These are phyloP conservation scores for Tubiluchus corallicola DNA, from an alignment of 2,888 invertebrate genomes.

Conservation along the genomic window DNA sequence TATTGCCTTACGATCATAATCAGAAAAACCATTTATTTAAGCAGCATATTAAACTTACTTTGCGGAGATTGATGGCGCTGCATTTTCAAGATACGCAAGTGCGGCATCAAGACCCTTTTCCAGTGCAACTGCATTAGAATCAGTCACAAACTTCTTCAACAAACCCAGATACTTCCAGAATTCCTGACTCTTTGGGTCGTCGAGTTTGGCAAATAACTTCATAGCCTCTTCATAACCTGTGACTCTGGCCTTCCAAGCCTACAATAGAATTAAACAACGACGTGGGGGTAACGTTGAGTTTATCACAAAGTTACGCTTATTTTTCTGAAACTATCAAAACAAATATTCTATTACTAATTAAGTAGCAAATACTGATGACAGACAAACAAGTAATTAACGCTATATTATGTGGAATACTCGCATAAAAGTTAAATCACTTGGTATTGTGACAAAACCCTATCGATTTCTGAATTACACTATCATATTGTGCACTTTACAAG, in stretches of 20 bases:
- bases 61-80: constrained; percentile 33
- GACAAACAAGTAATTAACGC: too few relatives aligned
- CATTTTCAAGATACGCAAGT: constrained; percentile 73
- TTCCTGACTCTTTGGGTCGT: constrained; percentile 81
- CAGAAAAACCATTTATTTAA: too few relatives aligned
- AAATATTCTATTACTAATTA: too few relatives aligned
- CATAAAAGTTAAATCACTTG: too few relatives aligned
- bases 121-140: constrained; percentile 84
- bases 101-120: constrained; percentile 87
- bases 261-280: constrained; percentile 14
- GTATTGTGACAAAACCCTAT: too few relatives aligned
- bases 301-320: too few relatives aligned
- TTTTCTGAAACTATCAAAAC: too few relatives aligned
- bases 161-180: constrained; percentile 76
- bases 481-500: too few relatives aligned
- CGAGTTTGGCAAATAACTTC: constrained; percentile 64
- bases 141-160: constrained; percentile 80
- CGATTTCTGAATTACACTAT: too few relatives aligned
- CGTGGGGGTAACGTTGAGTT: too few relatives aligned
- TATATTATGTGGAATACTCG: too few relatives aligned
- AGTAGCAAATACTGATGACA: too few relatives aligned
- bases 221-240: constrained; percentile 84
- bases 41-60: constrained; percentile 46
- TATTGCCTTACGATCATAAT: background rate
- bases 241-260: constrained; percentile 83